These are phyloP conservation scores for Nesoenas mayeri DNA, from an alignment of 2,113 vertebrate species.

Conservation along the genomic window DNA sequence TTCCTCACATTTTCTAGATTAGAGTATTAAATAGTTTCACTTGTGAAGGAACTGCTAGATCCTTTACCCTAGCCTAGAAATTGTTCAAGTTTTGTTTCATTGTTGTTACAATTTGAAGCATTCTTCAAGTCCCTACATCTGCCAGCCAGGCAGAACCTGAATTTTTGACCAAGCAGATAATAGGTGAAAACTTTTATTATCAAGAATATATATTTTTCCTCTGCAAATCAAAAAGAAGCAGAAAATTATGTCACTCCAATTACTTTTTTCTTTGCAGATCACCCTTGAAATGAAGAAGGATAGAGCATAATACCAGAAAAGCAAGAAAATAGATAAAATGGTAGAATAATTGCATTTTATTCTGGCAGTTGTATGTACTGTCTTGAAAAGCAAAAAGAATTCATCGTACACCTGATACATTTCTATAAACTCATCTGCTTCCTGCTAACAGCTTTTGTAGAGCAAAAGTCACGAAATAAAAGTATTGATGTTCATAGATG, in stretches of 20 bases:
- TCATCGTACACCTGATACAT: neutral
- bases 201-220: neutral
- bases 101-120: neutral
- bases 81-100: neutral
- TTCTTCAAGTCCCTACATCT: neutral
- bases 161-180: neutral
- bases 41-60: neutral
- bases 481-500: neutral
- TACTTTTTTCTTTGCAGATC: neutral
- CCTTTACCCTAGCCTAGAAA: neutral
- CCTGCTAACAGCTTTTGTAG: neutral
- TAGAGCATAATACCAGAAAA: neutral
- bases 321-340: neutral
- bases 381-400: neutral
- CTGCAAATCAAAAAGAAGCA: neutral
- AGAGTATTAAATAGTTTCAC: neutral
- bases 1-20: neutral
- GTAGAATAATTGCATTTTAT: neutral
- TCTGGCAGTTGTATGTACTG: neutral
- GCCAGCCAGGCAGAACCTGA: neutral
- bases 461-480: neutral
- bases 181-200: neutral
- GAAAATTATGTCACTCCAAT: neutral
- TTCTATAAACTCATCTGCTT: neutral
- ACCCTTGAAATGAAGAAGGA: neutral